phyloP scores from a whole-genome alignment of 1,140 invertebrate genomes.

The Atta texana region DNA sequence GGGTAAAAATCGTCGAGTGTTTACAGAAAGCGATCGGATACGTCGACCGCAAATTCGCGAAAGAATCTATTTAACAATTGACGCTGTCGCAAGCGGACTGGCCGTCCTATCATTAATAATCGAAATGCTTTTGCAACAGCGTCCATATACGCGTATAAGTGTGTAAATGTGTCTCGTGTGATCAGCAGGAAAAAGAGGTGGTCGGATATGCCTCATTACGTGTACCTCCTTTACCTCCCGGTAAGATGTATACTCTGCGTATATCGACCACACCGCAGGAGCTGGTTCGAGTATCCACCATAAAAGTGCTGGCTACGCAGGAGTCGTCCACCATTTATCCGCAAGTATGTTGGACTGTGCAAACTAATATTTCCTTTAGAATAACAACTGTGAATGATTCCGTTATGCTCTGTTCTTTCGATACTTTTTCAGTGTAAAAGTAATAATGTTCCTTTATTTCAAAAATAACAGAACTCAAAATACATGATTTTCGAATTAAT shows the following conservation, averaged over 20 bases:
- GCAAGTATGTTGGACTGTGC: conserved; percentile 73
- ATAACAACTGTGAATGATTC: neutral
- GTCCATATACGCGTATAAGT: neutral
- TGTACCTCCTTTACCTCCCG: conserved; percentile 80
- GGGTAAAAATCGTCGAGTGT: conserved; percentile 60
- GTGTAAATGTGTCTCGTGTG: conserved; percentile 26
- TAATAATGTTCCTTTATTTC: neutral
- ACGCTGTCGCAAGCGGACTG: neutral
- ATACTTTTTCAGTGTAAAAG: neutral
- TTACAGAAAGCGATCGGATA: conserved; percentile 16
- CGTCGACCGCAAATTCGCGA: neutral
- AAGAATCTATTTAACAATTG: conserved; percentile 20
- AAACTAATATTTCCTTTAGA: conserved; percentile 37
- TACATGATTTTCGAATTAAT: too few relatives aligned
- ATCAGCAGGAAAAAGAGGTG: conserved; percentile 81
- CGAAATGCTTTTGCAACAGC: neutral
- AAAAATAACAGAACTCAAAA: too few relatives aligned
- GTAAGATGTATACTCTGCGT: conserved; percentile 82
- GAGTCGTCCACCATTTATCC: conserved; percentile 81
- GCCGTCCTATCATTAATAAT: neutral
- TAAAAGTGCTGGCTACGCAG: conserved; percentile 83
- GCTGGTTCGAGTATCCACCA: conserved; percentile 78
- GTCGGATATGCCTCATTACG: conserved; percentile 80
- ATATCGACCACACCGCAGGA: conserved; percentile 81
- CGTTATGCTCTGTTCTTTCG: neutral